Percentiles rank a stretch among this genome's conserved stretches.
These are phyloP conservation scores for Salvelinus sp. DNA, from an alignment of 2,113 vertebrate genomes.

Conservation along the genomic window DNA sequence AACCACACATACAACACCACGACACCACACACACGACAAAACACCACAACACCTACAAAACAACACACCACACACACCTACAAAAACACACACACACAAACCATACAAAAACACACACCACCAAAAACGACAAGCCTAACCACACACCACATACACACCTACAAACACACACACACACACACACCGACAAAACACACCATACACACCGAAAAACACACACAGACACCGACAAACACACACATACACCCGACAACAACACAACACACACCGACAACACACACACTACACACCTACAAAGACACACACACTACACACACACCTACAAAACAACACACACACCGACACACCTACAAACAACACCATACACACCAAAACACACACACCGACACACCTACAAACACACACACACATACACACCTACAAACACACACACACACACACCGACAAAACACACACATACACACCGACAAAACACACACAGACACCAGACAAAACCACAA, in stretches of 20 bases:
- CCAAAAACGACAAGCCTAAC: no score
- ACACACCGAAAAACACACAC: neutral
- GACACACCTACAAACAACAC: neutral
- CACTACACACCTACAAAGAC: neutral
- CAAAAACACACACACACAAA: neutral
- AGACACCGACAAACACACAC: conserved; percentile 6
- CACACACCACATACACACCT: neutral
- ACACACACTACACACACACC: neutral
- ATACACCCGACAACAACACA: conserved; percentile 6
- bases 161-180: conserved; percentile 1
- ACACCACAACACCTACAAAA: neutral
- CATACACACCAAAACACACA: neutral
- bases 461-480: neutral
- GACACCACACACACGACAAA: no score
- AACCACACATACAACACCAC: no score
- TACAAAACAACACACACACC: neutral
- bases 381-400: neutral
- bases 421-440: conserved; percentile 2
- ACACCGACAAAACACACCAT: neutral
- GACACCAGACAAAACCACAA: neutral
- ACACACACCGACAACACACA: neutral
- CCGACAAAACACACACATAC: neutral
- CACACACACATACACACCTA: neutral
- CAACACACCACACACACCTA: conserved; percentile 1
- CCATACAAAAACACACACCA: neutral